Conservation (phyloP, 2,113 vertebrate species). For the Dunckerocampus dactyliophorus region DNA sequence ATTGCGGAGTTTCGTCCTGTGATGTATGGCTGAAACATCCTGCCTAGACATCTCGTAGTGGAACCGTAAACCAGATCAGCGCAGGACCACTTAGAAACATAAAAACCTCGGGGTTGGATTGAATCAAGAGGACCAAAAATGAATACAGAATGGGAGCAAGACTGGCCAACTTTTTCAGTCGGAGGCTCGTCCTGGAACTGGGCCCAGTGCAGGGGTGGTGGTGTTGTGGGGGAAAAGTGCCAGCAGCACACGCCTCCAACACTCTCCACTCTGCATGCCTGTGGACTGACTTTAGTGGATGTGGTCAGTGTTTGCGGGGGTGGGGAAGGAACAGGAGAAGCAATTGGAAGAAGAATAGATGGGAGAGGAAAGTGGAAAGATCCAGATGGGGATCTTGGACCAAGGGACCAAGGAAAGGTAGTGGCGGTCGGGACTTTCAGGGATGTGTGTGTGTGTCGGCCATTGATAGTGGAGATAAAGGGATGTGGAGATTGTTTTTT, state of each 20-base stretch:
- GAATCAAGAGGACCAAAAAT: conserved; percentile 27
- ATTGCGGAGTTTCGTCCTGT: background rate
- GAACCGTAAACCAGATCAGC: background rate
- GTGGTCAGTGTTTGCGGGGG: conserved; percentile 66
- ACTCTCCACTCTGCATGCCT: conserved; percentile 69
- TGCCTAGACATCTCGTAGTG: background rate
- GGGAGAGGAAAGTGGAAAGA: conserved; percentile 36
- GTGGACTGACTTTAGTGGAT: conserved; percentile 74
- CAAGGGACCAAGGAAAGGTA: conserved; percentile 39
- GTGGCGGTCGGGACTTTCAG: conserved; percentile 39
- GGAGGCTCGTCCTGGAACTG: conserved; percentile 49
- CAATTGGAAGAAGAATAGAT: conserved; percentile 39
- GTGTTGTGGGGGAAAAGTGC: conserved; percentile 41
- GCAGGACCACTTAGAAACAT: background rate
- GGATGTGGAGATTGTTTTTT: conserved; percentile 30
- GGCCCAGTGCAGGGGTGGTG: conserved; percentile 54
- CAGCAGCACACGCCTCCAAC: conserved; percentile 66
- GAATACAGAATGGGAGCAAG: background rate
- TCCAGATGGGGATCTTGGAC: conserved; percentile 51
- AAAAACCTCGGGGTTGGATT: conserved; percentile 13
- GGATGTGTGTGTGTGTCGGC: conserved; percentile 34
- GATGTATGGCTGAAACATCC: background rate
- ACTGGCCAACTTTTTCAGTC: conserved; percentile 15
- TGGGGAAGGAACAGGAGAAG: conserved; percentile 46
- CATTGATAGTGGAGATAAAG: conserved; percentile 45